A percentile compares a stretch with the other conserved stretches of the same genome.
Conservation (phyloP, 2,797 vertebrate genomes). For the Hippoglossus hippoglossus region DNA sequence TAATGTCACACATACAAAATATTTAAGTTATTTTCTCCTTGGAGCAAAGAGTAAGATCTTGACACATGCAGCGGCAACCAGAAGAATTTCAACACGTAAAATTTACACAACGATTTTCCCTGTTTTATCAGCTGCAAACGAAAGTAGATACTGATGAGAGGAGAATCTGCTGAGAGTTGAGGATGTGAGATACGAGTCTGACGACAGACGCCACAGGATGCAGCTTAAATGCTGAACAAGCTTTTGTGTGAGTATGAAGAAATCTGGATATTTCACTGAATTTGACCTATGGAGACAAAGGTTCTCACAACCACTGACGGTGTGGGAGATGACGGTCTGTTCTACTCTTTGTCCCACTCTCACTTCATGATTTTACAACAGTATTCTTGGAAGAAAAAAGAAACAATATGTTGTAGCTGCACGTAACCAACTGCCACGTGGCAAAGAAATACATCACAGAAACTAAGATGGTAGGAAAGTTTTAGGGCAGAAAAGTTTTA, state of each 20-base stretch:
- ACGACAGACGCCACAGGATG: not conserved
- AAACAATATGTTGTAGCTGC: constrained; percentile 4
- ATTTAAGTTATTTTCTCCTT: constrained; percentile 20
- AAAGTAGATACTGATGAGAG: too few species aligned
- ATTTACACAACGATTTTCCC: not conserved
- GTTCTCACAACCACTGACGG: not conserved
- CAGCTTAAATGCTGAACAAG: constrained; percentile 50
- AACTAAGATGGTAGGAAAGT: not conserved
- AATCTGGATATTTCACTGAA: constrained; percentile 57
- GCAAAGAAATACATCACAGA: constrained; percentile 7
- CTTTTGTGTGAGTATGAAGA: constrained; percentile 29
- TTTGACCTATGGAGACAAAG: constrained; percentile 10
- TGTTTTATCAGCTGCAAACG: not conserved
- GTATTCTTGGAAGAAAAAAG: not conserved
- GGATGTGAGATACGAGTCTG: constrained; percentile 9
- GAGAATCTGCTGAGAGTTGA: not conserved
- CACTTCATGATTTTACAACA: not conserved
- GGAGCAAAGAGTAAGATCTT: not conserved
- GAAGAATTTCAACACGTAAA: not conserved
- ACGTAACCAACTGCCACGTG: not conserved
- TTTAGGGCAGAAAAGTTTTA: not conserved
- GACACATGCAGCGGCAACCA: not conserved
- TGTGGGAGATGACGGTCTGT: not conserved
- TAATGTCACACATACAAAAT: not conserved
- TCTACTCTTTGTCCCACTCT: not conserved